A percentile compares a stretch with the other conserved stretches of the same genome.
Evolutionary conservation across 2,797 vertebrate species (phyloP).

Genomic region (Cyprinella venusta): DNA sequence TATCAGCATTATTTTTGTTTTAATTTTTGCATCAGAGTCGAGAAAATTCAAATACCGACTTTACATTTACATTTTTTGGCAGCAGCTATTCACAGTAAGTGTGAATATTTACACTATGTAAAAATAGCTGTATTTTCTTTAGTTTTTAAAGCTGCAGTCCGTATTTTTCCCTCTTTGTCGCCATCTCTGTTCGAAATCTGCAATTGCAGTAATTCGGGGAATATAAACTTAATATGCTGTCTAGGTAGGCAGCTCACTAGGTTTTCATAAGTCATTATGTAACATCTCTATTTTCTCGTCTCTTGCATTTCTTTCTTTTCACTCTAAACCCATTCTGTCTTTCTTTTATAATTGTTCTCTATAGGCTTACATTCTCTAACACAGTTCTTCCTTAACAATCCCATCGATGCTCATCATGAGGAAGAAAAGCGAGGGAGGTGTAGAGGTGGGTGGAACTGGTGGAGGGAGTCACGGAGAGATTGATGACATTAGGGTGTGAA

Average conservation of each 20-base stretch:
- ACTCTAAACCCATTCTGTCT: neutral
- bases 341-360: neutral
- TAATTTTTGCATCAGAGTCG: neutral
- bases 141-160: no score
- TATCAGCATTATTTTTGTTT: neutral
- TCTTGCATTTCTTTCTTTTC: conserved; percentile 2
- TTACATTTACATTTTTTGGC: no score
- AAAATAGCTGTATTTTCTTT: no score
- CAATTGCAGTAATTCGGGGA: no score
- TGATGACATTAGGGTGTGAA: neutral
- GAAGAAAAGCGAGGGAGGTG: neutral
- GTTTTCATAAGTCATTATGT: neutral
- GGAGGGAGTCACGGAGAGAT: neutral
- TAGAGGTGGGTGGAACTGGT: conserved; percentile 10
- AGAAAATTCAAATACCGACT: neutral
- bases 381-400: neutral
- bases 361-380: neutral
- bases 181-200: no score
- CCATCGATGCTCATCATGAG: neutral
- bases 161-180: no score
- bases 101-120: no score
- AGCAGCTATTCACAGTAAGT: no score
- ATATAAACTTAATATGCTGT: no score
- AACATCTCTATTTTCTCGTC: conserved; percentile 31
- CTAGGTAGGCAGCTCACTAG: neutral